Evolutionary conservation across 2,888 invertebrate species (phyloP).

Genomic region (Epicampocera succincta): DNA sequence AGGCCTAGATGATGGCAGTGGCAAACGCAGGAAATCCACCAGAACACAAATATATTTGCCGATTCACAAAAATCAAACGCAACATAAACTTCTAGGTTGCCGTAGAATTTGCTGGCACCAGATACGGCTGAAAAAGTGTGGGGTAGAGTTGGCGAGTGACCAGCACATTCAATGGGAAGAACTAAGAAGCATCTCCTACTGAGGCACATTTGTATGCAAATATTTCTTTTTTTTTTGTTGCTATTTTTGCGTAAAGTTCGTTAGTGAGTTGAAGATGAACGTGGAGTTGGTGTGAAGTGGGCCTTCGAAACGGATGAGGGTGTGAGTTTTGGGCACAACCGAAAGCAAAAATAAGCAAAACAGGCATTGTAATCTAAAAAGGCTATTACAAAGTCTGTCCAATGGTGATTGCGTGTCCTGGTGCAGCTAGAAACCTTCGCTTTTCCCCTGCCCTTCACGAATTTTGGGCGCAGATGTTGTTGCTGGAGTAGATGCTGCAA

Average conservation of each 20-base stretch:
- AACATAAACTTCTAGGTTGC: conserved; percentile 23
- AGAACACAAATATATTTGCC: conserved; percentile 63
- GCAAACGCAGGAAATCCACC: conserved; percentile 66
- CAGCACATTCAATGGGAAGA: conserved; percentile 40
- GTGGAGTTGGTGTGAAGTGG: neutral
- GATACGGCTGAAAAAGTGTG: conserved; percentile 14
- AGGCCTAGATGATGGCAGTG: conserved; percentile 57
- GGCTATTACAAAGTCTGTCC: conserved; percentile 55
- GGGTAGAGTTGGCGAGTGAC: conserved; percentile 25
- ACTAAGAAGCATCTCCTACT: conserved; percentile 39
- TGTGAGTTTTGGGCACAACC: conserved; percentile 1
- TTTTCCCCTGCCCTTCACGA: neutral
- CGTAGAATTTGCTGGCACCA: conserved; percentile 43
- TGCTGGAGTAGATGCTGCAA: conserved; percentile 54
- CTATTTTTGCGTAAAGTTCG: conserved; percentile 19
- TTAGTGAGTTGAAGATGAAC: conserved; percentile 34
- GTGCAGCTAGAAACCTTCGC: conserved; percentile 2
- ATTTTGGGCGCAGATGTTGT: neutral
- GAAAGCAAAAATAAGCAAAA: conserved; percentile 49
- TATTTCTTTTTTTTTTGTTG: neutral
- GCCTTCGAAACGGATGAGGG: neutral
- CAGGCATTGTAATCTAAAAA: conserved; percentile 54
- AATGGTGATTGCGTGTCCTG: conserved; percentile 17
- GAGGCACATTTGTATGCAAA: conserved; percentile 35
- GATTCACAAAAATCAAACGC: conserved; percentile 53